Conservation (phyloP, 2,113 vertebrate genomes). For the Rhynchomys soricoides region DNA sequence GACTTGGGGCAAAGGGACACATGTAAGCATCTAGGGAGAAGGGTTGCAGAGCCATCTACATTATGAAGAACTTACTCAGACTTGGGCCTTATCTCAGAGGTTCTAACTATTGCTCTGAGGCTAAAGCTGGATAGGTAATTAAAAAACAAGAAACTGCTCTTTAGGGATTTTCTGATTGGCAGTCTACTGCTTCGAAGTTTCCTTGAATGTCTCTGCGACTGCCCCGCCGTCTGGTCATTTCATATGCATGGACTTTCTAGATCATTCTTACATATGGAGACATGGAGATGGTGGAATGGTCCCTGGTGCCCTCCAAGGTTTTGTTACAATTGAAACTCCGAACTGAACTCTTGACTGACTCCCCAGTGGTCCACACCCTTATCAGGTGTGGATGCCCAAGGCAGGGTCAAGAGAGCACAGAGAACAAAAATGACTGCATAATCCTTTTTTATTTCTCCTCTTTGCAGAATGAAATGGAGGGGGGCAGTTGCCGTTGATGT, state of each 20-base stretch:
- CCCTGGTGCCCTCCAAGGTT: not conserved
- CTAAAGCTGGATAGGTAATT: not conserved
- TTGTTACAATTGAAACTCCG: not conserved
- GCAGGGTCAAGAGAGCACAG: not conserved
- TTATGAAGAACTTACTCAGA: not conserved
- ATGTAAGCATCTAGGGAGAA: not conserved
- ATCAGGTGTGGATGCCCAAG: not conserved
- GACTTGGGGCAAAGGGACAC: not conserved
- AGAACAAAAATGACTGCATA: not conserved
- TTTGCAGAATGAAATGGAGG: not conserved
- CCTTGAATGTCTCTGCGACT: not conserved
- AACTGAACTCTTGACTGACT: not conserved
- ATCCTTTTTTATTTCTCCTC: not conserved
- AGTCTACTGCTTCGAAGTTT: not conserved
- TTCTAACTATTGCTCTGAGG: not conserved
- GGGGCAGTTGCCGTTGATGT: not conserved
- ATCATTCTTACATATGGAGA: not conserved
- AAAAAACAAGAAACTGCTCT: not conserved
- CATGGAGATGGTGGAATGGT: not conserved
- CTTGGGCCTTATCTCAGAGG: not conserved
- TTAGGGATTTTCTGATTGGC: not conserved
- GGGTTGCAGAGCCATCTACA: not conserved
- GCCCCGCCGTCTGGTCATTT: not conserved
- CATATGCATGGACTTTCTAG: fast-evolving
- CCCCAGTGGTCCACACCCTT: not conserved